Percentiles rank a stretch among this genome's conserved stretches.
Conservation (phyloP, 2,888 invertebrate species). For the Perizoma affinitatum region DNA sequence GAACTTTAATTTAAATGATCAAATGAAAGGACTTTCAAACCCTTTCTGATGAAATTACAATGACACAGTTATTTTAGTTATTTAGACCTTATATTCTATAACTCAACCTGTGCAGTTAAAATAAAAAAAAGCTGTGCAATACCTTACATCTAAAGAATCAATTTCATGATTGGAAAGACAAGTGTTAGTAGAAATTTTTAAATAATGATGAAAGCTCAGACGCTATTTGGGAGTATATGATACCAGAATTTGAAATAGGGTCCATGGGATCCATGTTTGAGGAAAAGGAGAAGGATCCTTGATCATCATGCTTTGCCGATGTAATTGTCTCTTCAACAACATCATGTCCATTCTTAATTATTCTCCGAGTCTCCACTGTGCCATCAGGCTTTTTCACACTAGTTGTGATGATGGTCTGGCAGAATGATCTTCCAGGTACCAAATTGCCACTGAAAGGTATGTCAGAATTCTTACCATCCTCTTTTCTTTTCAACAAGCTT, state of each 20-base stretch:
- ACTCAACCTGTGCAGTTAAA: not conserved
- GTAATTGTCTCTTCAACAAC: constrained; percentile 69
- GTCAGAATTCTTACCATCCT: constrained; percentile 42
- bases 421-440: constrained; percentile 68
- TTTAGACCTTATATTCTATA: too few species aligned
- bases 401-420: constrained; percentile 74
- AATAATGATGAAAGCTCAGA: constrained; percentile 67
- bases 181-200: constrained; percentile 62
- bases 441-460: constrained; percentile 60
- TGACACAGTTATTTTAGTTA: too few species aligned
- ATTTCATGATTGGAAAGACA: constrained; percentile 1
- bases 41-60: too few species aligned
- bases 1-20: too few species aligned
- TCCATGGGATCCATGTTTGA: constrained; percentile 53
- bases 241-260: constrained; percentile 45
- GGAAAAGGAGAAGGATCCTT: constrained; percentile 42
- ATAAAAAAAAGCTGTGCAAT: constrained; percentile 4
- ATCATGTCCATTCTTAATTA: constrained; percentile 72
- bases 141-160: constrained; percentile 13
- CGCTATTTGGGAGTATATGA: constrained; percentile 53
- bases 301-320: constrained; percentile 46
- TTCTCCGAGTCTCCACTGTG: constrained; percentile 67
- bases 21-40: too few species aligned
- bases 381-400: constrained; percentile 75
- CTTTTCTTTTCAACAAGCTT: constrained; percentile 66